Conservation (phyloP, 2,113 vertebrate genomes). For the Struthidea cinerea region DNA sequence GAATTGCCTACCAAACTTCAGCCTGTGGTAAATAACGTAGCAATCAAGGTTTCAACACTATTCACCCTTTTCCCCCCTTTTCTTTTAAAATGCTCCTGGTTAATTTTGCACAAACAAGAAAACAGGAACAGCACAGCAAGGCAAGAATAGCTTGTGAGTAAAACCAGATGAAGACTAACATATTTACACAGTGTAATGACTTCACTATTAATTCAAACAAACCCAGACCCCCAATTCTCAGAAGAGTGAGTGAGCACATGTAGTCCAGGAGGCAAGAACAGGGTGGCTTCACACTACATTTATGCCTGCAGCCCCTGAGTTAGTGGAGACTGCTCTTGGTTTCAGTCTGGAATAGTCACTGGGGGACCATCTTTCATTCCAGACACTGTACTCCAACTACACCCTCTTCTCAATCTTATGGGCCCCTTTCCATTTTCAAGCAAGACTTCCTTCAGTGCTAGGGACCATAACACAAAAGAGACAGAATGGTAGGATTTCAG, state of each 20-base stretch:
- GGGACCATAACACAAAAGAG: not conserved
- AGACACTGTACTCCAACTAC: not conserved
- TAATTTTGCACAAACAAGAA: constrained; percentile 56
- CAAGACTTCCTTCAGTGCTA: not conserved
- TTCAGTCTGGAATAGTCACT: not conserved
- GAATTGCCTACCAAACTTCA: not conserved
- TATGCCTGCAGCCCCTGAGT: not conserved
- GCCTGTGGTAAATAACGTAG: not conserved
- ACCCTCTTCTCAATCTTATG: not conserved
- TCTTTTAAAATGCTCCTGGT: constrained; percentile 3
- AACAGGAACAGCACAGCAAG: constrained; percentile 29
- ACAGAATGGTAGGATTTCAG: not conserved
- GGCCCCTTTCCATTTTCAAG: not conserved
- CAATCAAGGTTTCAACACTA: constrained; percentile 50
- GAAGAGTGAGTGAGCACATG: constrained; percentile 2
- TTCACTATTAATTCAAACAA: constrained; percentile 58
- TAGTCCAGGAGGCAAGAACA: constrained; percentile 33
- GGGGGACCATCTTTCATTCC: constrained; percentile 17
- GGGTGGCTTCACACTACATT: constrained; percentile 31
- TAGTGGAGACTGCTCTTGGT: not conserved
- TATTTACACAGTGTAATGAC: constrained; percentile 55
- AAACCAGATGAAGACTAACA: constrained; percentile 52
- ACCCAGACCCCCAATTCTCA: constrained; percentile 36
- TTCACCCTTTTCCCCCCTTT: not conserved
- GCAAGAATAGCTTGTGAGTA: constrained; percentile 57